These are phyloP conservation scores for Apeira syringaria DNA, from an alignment of 2,888 invertebrate species.

Conservation along the genomic window DNA sequence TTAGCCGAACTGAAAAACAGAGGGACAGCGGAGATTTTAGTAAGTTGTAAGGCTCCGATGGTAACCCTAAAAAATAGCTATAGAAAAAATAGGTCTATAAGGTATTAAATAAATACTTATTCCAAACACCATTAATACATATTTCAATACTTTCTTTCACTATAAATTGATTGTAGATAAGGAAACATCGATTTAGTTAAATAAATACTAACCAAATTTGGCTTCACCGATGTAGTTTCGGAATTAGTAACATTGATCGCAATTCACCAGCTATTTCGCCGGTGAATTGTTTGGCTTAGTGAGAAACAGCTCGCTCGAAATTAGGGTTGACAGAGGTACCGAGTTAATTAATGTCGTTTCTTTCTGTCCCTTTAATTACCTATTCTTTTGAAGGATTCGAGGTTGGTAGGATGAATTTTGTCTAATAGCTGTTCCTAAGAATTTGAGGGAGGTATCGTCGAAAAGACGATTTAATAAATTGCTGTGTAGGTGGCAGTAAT, in stretches of 20 bases:
- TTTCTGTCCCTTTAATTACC: conserved; percentile 20
- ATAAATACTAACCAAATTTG: conserved; percentile 3
- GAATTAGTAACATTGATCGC: conserved; percentile 17
- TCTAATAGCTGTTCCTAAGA: not conserved
- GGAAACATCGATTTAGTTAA: not conserved
- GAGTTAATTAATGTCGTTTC: conserved; percentile 23
- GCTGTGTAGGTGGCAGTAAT: not conserved
- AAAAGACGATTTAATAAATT: not conserved
- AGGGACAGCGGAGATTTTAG: too few relatives aligned
- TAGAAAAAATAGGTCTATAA: too few relatives aligned
- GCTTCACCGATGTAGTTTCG: not conserved
- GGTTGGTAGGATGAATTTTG: conserved; percentile 7
- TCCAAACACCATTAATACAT: too few relatives aligned
- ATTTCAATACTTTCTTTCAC: too few relatives aligned
- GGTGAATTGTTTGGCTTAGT: conserved; percentile 4
- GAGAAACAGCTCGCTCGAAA: conserved; percentile 6
- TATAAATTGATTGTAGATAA: too few relatives aligned
- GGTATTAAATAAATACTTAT: too few relatives aligned
- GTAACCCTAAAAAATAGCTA: too few relatives aligned
- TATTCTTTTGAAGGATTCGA: conserved; percentile 19
- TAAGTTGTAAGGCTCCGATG: too few relatives aligned
- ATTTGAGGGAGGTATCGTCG: conserved; percentile 1
- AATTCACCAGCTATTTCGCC: conserved; percentile 5
- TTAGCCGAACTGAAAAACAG: too few relatives aligned
- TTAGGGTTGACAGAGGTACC: conserved; percentile 18